Base-by-base conservation (phyloP, 2,888 invertebrate genomes). In the Zaprionus bogoriensis region DNA sequence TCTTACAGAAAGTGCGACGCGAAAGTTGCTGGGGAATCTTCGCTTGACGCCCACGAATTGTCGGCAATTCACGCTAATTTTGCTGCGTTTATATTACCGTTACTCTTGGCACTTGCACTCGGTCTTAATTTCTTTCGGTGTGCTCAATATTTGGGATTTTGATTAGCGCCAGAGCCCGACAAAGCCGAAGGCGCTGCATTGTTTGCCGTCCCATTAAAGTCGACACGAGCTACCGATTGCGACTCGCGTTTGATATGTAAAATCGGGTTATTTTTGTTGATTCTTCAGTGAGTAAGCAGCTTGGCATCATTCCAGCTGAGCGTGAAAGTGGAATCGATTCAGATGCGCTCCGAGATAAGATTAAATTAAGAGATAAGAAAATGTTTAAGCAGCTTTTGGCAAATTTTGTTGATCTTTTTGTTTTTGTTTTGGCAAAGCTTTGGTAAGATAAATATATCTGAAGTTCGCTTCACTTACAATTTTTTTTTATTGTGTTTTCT, bases 31-130 rank as follows among this genome's bases (percentile, higher is more conserved):
- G 17, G 10, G 12, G 38, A 45, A 61, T 73, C 57, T 36, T 63
- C 14, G 41, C 51, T 51, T 36, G 23, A 45, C 46, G 47, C 47
- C 36, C 44, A 42, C 63, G 58, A 63, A 75, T 67, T 46, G 50
- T 38, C 19, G 22, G 12, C 50, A 46, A 66, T 48, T 58, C 52
- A 32, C n/a, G 10, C 27, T 36, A 19, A 48, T 60, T 55, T 67
- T 22, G 10, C 22, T 10, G n/a, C 36, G 51, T 64, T n/a, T n/a
- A n/a, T n/a, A n/a, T n/a, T 47, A 61, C 74, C 65, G 77, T 80
- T 79, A 74, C 62, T 67, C 62, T 65, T 69, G 55, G 53, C 77
- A 82, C 79, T 82, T 82, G 59, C 59, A 46, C 51, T 44, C 25
- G 44, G 20, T 17, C 53, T 36, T 2, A 58, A 32, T 58, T 41